Percentiles rank a stretch among this genome's conserved stretches.
Evolutionary conservation across 2,888 invertebrate species (phyloP).

Genomic region (Uloborus plumipes): DNA sequence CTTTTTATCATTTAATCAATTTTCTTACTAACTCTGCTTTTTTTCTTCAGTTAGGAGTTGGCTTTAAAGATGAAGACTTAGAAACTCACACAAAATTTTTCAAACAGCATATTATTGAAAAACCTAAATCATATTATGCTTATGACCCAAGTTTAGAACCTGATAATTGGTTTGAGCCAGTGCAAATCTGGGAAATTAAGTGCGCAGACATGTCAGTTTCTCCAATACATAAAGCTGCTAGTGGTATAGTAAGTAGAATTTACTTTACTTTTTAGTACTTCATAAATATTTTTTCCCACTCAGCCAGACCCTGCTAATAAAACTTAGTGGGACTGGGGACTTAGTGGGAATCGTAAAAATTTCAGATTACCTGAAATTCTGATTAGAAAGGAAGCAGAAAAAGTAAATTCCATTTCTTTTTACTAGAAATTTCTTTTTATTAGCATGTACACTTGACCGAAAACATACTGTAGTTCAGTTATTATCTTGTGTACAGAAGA

Average conservation of each 20-base stretch:
- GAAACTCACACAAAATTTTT: slow-evolving; percentile 82
- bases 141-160: slow-evolving; percentile 81
- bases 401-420: too few species aligned
- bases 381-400: too few species aligned
- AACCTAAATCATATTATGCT: slow-evolving; percentile 84
- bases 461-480: too few species aligned
- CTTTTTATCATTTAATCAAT: too few species aligned
- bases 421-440: too few species aligned
- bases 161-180: slow-evolving; percentile 91
- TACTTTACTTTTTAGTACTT: neutral
- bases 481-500: too few species aligned
- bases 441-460: too few species aligned
- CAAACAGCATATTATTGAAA: slow-evolving; percentile 80
- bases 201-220: slow-evolving; percentile 97
- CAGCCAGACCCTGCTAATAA: too few species aligned
- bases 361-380: too few species aligned
- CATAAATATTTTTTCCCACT: too few species aligned
- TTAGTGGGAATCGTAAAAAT: too few species aligned
- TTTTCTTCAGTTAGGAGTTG: slow-evolving; percentile 82
- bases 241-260: slow-evolving; percentile 77
- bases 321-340: neutral
- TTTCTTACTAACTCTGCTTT: slow-evolving; percentile 2
- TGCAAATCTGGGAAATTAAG: slow-evolving; percentile 95
- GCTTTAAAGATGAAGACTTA: slow-evolving; percentile 93
- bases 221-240: slow-evolving; percentile 90